These are phyloP conservation scores for Nebria ingens DNA, from an alignment of 1,140 invertebrate genomes.

Conservation along the genomic window DNA sequence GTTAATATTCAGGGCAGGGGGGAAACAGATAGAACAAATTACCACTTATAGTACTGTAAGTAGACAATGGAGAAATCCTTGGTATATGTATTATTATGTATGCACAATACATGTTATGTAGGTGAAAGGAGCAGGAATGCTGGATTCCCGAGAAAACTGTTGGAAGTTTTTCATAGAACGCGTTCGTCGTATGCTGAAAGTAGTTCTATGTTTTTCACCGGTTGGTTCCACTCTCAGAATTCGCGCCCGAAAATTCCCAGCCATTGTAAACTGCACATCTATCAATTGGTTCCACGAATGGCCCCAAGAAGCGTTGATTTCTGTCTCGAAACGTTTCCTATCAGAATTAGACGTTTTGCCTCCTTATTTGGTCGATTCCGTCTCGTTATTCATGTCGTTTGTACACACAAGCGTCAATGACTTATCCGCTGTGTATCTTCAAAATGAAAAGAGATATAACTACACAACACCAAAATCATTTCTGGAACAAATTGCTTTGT, in stretches of 20 bases:
- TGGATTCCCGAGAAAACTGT: slow-evolving; percentile 85
- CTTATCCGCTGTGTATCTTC: slow-evolving; percentile 69
- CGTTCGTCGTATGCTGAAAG: slow-evolving; percentile 62
- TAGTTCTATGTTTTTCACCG: slow-evolving; percentile 87
- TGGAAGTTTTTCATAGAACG: slow-evolving; percentile 93
- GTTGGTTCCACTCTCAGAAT: slow-evolving; percentile 77
- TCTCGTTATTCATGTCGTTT: slow-evolving; percentile 82
- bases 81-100: slow-evolving; percentile 10
- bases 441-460: slow-evolving; percentile 85
- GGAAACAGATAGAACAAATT: no score
- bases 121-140: slow-evolving; percentile 64
- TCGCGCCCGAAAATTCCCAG: slow-evolving; percentile 84
- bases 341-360: slow-evolving; percentile 61
- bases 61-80: slow-evolving; percentile 12
- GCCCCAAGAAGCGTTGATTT: slow-evolving; percentile 82
- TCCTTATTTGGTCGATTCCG: slow-evolving; percentile 46
- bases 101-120: slow-evolving; percentile 23
- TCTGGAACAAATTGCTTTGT: slow-evolving; percentile 85
- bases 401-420: slow-evolving; percentile 82
- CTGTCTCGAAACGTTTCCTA: slow-evolving; percentile 77
- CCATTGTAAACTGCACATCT: slow-evolving; percentile 84
- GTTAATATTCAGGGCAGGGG: no score
- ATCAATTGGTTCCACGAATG: slow-evolving; percentile 97
- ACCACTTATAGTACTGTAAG: no score
- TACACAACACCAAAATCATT: slow-evolving; percentile 95